Conservation (phyloP, 2,797 vertebrate species). For the Buceros bicornis region DNA sequence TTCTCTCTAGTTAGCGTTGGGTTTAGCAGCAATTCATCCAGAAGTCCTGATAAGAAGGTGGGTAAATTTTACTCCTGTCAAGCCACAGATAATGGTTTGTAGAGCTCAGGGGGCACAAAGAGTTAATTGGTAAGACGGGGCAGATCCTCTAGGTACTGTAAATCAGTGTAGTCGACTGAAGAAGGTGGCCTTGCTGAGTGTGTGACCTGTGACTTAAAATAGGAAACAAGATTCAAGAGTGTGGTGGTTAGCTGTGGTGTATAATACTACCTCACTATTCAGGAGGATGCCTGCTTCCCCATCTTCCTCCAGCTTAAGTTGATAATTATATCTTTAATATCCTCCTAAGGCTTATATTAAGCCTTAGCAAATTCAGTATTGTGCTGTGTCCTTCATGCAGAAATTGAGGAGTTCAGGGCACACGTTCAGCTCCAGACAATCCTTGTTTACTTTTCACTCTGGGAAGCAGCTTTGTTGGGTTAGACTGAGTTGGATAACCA, state of each 20-base stretch:
- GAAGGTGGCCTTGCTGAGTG: neutral
- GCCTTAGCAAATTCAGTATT: neutral
- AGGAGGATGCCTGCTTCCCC: neutral
- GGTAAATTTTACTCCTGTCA: neutral
- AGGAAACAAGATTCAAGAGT: neutral
- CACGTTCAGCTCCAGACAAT: neutral
- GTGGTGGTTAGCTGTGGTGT: neutral
- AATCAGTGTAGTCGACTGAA: neutral
- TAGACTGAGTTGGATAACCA: neutral
- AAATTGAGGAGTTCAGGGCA: neutral
- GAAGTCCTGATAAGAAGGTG: neutral
- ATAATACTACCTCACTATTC: neutral
- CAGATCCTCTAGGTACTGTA: neutral
- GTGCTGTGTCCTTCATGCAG: neutral
- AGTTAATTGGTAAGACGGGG: rapidly evolving
- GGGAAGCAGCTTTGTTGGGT: neutral
- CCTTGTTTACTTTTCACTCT: neutral
- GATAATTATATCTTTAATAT: neutral
- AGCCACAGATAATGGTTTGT: neutral
- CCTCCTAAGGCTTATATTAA: neutral
- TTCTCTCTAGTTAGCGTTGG: neutral
- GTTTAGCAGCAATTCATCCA: neutral
- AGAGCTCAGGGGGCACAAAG: rapidly evolving
- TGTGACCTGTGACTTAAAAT: neutral
- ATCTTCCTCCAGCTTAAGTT: neutral